Percentiles rank a stretch among this genome's conserved stretches.
Evolutionary conservation across 2,888 invertebrate species (phyloP).

Genomic region (Erynnis tages): DNA sequence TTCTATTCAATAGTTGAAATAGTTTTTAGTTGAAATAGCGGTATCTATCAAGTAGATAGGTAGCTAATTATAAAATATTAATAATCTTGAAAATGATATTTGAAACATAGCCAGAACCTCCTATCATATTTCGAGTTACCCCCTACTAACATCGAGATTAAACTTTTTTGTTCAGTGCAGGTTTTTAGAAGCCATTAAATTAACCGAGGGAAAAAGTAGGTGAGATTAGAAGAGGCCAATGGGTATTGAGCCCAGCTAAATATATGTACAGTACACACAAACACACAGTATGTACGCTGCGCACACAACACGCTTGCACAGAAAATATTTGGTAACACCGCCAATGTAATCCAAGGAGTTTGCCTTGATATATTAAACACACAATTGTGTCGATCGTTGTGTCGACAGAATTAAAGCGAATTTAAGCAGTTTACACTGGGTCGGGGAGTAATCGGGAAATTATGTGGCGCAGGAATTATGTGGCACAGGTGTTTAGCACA

Average conservation of each 20-base stretch:
- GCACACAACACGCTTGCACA: conserved; percentile 64
- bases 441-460: conserved; percentile 23
- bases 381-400: conserved; percentile 49
- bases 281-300: conserved; percentile 60
- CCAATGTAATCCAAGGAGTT: conserved; percentile 72
- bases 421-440: conserved; percentile 23
- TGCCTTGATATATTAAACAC: conserved; percentile 71
- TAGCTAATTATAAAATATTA: no score
- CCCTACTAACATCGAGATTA: no score
- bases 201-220: conserved; percentile 20
- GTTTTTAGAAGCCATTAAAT: not conserved
- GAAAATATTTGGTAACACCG: conserved; percentile 77
- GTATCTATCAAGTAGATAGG: no score
- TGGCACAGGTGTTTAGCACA: not conserved
- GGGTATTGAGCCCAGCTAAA: conserved; percentile 64
- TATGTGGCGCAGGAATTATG: conserved; percentile 24
- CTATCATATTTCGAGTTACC: no score
- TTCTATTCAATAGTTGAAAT: no score
- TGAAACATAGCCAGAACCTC: no score
- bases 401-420: conserved; percentile 30
- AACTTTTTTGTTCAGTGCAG: no score
- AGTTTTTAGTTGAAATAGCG: no score
- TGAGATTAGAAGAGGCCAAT: conserved; percentile 42
- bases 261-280: conserved; percentile 67
- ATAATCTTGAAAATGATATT: no score